Evolutionary conservation across 2,797 vertebrate genomes (phyloP), one percentile per base, ranked within the genome.

Genomic region (Hyperoplus immaculatus): DNA sequence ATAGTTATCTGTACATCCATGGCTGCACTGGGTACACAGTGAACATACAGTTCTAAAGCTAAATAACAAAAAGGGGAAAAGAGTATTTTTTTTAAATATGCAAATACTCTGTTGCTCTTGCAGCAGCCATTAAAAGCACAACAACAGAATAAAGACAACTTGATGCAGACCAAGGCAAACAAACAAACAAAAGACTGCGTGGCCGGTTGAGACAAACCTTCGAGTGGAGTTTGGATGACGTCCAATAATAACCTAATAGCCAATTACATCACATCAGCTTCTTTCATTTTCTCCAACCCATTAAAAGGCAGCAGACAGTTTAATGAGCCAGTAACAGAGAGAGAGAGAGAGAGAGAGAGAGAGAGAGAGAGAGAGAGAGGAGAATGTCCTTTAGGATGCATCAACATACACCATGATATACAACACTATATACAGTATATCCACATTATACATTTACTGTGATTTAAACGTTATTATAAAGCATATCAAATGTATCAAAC

Each of bases 251-350:
- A 15, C 13, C 43, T 12, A 15, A 53, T 4, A 61, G 9, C 9
- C 49, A 46, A 6, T 55, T 42, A 54, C 69, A 61, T 66, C 47
- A 38, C 39, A 67, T 41, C 5, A 38, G 41, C 57, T 61, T 5
- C n/a, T 29, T 9, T 29, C 56, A 21, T 10, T 18, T 14, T 50
- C 38, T 14, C 10, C 9, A 42, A 18, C 13, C n/a, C 36, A 29
- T n/a, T 58, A 57, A 47, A 39, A 18, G n/a, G 16, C 29, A n/a
- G 9, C 21, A 49, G 15, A 13, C 11, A 15, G 11, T 54, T 54
- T 15, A 21, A 54, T 29, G 4, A 47, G 10, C 14, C 12, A 13
- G 49, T 21, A 21, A 21, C 21, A 21, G 21, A 21, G 2, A 21
- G 21, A 21, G 21, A 21, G 21, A 21, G 21, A 21, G 21, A 21